These are phyloP conservation scores for Noctua comes DNA, from an alignment of 2,888 invertebrate genomes.

Conservation along the genomic window DNA sequence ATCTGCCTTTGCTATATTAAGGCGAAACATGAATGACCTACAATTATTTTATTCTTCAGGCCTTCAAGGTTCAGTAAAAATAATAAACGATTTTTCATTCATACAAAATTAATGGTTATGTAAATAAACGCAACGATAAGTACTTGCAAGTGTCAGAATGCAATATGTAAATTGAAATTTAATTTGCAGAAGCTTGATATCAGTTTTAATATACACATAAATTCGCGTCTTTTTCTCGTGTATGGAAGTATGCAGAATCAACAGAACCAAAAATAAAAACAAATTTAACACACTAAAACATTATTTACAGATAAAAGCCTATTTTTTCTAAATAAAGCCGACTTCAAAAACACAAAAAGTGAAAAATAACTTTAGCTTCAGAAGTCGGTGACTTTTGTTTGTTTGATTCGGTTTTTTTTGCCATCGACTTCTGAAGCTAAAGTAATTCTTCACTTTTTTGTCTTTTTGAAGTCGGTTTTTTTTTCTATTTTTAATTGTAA, in stretches of 20 bases:
- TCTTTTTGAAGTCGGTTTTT: no score
- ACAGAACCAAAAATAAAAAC: not conserved
- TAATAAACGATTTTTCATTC: constrained; percentile 33
- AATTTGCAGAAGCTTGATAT: constrained; percentile 30
- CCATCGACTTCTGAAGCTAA: no score
- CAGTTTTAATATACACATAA: not conserved
- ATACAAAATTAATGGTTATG: constrained; percentile 21
- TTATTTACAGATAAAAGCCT: not conserved
- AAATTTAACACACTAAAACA: no score
- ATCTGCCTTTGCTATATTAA: constrained; percentile 17
- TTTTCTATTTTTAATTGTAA: no score
- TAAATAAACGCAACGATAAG: constrained; percentile 25
- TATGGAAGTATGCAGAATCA: not conserved
- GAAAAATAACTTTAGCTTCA: no score
- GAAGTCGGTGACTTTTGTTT: no score
- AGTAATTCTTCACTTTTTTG: no score
- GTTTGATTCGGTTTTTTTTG: no score
- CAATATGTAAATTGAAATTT: constrained; percentile 22
- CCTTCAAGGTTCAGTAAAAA: constrained; percentile 14
- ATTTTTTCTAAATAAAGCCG: no score
- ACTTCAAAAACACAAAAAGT: no score
- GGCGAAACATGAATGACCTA: constrained; percentile 13
- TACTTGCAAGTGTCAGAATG: constrained; percentile 25
- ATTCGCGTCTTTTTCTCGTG: not conserved
- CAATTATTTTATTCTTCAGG: not conserved